Evolutionary conservation across 2,888 invertebrate species (phyloP).

Genomic region (Urechis unicinctus): DNA sequence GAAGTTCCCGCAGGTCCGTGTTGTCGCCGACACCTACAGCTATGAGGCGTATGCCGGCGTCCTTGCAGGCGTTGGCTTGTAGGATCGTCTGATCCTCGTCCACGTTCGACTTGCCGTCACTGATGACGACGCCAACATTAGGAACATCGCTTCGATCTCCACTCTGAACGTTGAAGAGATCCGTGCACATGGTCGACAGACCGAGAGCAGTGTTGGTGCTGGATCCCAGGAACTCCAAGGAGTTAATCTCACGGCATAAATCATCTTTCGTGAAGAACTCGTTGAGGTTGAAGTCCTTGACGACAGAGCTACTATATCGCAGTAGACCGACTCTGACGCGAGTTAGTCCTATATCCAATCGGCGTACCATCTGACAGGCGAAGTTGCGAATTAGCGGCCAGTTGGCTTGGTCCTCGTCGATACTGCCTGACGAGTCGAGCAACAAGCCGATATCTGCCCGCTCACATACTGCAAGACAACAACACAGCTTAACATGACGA

Average conservation of each 20-base stretch:
- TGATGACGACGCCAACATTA: conserved; percentile 1
- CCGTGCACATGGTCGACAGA: neutral
- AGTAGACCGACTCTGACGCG: neutral
- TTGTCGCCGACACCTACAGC: conserved; percentile 2
- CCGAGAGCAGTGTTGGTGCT: neutral
- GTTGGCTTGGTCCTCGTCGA: neutral
- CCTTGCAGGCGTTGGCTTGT: neutral
- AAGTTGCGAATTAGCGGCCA: neutral
- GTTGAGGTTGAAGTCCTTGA: neutral
- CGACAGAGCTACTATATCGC: neutral
- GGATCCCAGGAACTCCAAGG: neutral
- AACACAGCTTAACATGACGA: no score
- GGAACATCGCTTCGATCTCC: neutral
- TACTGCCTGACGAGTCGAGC: conserved; percentile 2
- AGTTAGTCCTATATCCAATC: neutral
- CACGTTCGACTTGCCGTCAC: neutral
- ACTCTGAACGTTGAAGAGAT: neutral
- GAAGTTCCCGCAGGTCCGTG: neutral
- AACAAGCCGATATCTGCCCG: conserved; percentile 1
- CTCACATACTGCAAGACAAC: neutral
- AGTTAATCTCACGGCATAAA: neutral
- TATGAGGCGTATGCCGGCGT: conserved; percentile 1
- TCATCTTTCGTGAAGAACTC: neutral
- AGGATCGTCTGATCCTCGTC: neutral
- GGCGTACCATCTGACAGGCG: neutral